phyloP scores from a whole-genome alignment of 2,797 vertebrate genomes.

The Poeciliopsis turneri region DNA sequence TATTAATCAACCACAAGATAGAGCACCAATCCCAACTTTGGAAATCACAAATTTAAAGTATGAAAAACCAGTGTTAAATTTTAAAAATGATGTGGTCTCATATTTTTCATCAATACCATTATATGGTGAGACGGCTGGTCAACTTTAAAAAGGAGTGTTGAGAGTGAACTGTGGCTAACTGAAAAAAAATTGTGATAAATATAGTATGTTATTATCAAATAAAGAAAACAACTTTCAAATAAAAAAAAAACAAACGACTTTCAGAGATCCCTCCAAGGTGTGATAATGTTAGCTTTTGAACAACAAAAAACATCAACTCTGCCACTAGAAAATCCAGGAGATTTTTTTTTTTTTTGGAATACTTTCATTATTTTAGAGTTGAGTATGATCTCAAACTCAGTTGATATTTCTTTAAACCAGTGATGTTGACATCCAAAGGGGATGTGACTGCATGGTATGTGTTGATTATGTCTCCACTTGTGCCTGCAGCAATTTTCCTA shows the following conservation, averaged over 20 bases:
- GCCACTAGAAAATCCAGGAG: background rate
- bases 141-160: background rate
- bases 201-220: background rate
- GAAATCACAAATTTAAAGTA: background rate
- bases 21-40: background rate
- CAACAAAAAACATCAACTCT: background rate
- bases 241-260: background rate
- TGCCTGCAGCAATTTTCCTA: background rate
- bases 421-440: background rate
- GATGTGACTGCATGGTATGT: background rate
- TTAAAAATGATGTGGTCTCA: background rate
- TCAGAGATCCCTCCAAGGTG: background rate
- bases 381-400: background rate
- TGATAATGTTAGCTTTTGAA: background rate
- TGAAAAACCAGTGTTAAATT: background rate
- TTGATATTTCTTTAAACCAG: conserved; percentile 2
- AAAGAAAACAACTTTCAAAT: no score
- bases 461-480: background rate
- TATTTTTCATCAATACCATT: background rate
- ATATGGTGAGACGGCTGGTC: background rate
- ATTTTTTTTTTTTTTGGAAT: background rate
- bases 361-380: background rate
- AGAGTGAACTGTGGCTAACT: background rate
- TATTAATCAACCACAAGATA: background rate
- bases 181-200: background rate